phyloP scores from a whole-genome alignment of 1,140 invertebrate species.

The Drosophila melanogaster region DNA sequence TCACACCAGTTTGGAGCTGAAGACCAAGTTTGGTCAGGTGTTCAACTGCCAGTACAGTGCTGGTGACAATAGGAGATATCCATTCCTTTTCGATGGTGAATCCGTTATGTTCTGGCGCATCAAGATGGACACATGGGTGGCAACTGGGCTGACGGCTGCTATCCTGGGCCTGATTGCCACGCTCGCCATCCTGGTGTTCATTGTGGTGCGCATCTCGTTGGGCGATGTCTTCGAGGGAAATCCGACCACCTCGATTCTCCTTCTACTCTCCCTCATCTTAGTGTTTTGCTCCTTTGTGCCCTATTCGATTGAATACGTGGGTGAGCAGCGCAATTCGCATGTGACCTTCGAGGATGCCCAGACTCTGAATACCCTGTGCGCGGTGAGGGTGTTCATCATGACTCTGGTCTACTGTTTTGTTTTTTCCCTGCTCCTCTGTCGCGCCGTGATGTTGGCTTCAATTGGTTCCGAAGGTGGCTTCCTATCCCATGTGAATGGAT shows the following conservation, averaged over 20 bases:
- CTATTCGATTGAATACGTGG: conserved; percentile 85
- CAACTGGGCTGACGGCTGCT: conserved; percentile 85
- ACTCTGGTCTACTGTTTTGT: conserved; percentile 86
- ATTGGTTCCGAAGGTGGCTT: conserved; percentile 87
- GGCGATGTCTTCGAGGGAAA: conserved; percentile 86
- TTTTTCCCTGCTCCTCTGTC: conserved; percentile 86
- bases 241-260: conserved; percentile 84
- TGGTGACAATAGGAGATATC: conserved; percentile 73
- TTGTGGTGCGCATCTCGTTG: conserved; percentile 84
- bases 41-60: conserved; percentile 81
- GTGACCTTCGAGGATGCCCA: conserved; percentile 79
- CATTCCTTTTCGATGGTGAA: conserved; percentile 80
- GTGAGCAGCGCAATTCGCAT: conserved; percentile 77
- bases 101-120: conserved; percentile 84
- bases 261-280: conserved; percentile 85
- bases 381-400: conserved; percentile 81
- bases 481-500: conserved; percentile 87
- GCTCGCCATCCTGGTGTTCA: conserved; percentile 85
- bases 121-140: conserved; percentile 85
- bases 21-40: conserved; percentile 79
- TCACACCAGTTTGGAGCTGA: conserved; percentile 72
- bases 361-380: conserved; percentile 76
- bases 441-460: conserved; percentile 86
- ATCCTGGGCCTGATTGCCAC: conserved; percentile 85
- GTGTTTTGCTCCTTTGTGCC: conserved; percentile 86